phyloP scores from a whole-genome alignment of 2,888 invertebrate species.

The Nudaria mundana region DNA sequence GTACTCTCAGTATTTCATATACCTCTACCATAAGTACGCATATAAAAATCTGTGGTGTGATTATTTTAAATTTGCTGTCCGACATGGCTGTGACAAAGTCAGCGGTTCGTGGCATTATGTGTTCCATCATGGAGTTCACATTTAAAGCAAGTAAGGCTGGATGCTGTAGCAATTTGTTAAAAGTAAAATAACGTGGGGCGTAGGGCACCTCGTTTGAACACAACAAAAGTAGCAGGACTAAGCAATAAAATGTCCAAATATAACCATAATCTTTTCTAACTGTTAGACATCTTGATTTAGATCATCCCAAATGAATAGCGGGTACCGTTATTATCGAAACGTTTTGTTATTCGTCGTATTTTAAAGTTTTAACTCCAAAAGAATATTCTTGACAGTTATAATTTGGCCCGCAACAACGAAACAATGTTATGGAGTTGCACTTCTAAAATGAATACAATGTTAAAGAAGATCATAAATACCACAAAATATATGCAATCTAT shows the following conservation, averaged over 20 bases:
- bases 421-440: slow-evolving; percentile 15
- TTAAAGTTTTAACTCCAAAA: slow-evolving; percentile 30
- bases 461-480: too few species aligned
- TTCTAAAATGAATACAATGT: slow-evolving; percentile 21
- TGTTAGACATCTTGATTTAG: slow-evolving; percentile 29
- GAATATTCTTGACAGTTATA: slow-evolving; percentile 42
- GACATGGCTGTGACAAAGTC: slow-evolving; percentile 72
- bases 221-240: slow-evolving; percentile 1
- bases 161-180: slow-evolving; percentile 3
- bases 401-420: slow-evolving; percentile 25
- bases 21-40: slow-evolving; percentile 49
- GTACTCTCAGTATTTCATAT: slow-evolving; percentile 49
- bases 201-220: not conserved
- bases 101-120: slow-evolving; percentile 74
- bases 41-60: slow-evolving; percentile 25
- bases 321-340: slow-evolving; percentile 41
- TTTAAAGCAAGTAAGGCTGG: slow-evolving; percentile 75
- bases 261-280: not conserved
- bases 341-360: slow-evolving; percentile 39
- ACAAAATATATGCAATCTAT: too few species aligned
- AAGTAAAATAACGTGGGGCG: not conserved
- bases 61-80: slow-evolving; percentile 11
- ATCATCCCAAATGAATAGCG: slow-evolving; percentile 19
- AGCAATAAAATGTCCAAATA: slow-evolving; percentile 1
- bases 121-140: slow-evolving; percentile 75